phyloP scores from a whole-genome alignment of 2,113 vertebrate species.

The Neodontobutis hainanensis region DNA sequence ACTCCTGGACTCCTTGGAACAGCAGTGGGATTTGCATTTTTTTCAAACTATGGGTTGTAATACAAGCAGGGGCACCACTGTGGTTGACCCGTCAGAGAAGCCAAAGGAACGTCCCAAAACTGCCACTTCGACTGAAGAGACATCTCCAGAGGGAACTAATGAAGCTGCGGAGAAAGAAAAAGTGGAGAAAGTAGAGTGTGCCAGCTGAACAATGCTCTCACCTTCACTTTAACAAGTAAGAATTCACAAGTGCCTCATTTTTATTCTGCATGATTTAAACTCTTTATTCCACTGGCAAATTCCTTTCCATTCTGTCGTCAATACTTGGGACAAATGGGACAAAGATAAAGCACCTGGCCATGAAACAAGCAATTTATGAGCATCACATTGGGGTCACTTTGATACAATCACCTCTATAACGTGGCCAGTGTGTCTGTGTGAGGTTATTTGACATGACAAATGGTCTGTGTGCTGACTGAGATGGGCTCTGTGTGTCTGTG shows the following conservation, averaged over 20 bases:
- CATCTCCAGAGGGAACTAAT: slow-evolving; percentile 10
- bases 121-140: slow-evolving; percentile 27
- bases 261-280: not conserved
- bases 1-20: slow-evolving; percentile 20
- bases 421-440: slow-evolving; percentile 49
- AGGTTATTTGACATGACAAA: slow-evolving; percentile 67
- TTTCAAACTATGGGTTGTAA: slow-evolving; percentile 71
- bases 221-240: slow-evolving; percentile 36
- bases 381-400: slow-evolving; percentile 60
- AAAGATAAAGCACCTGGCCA: slow-evolving; percentile 15
- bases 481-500: slow-evolving; percentile 61
- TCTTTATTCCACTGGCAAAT: not conserved
- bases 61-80: slow-evolving; percentile 58
- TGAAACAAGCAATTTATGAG: slow-evolving; percentile 62
- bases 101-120: slow-evolving; percentile 60
- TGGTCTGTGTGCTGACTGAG: slow-evolving; percentile 57
- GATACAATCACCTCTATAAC: slow-evolving; percentile 66
- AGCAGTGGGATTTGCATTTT: not conserved
- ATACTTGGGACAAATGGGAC: slow-evolving; percentile 17
- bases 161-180: slow-evolving; percentile 23
- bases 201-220: slow-evolving; percentile 34
- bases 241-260: too few relatives aligned
- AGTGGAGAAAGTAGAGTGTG: slow-evolving; percentile 13
- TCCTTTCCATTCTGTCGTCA: slow-evolving; percentile 20
- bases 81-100: slow-evolving; percentile 63